Conservation (phyloP, 2,888 invertebrate genomes). For the Timema cristinae region DNA sequence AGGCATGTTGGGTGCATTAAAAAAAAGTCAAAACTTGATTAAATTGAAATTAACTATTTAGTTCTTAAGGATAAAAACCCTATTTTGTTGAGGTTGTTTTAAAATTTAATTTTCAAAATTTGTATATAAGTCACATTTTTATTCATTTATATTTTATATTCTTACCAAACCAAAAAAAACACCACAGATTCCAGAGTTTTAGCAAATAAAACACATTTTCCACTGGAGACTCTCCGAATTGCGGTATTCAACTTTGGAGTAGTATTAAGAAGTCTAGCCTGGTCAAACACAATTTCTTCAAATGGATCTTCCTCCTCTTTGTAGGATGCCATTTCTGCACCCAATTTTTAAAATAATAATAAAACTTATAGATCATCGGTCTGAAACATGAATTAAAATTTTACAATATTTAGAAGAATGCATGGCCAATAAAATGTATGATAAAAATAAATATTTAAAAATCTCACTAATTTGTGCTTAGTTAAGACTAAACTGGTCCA, state of each 20-base stretch:
- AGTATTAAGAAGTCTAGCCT: conserved; percentile 40
- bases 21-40: too few species aligned
- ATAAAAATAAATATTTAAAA: too few species aligned
- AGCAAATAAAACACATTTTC: conserved; percentile 38
- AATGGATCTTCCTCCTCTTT: conserved; percentile 38
- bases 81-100: too few species aligned
- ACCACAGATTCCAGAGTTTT: conserved; percentile 43
- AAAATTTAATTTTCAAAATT: too few species aligned
- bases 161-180: conserved; percentile 45
- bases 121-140: too few species aligned
- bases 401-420: neutral
- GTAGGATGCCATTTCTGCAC: conserved; percentile 25
- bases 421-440: too few species aligned
- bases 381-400: conserved; percentile 2
- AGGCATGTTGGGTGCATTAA: too few species aligned
- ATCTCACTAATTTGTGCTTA: too few species aligned
- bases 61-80: too few species aligned
- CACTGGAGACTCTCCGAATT: conserved; percentile 33
- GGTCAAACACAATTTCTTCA: conserved; percentile 44
- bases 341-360: neutral
- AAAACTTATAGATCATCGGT: conserved; percentile 13
- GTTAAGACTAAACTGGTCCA: too few species aligned
- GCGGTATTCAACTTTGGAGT: conserved; percentile 34
- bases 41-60: too few species aligned
- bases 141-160: neutral